Percentiles rank a stretch among this genome's conserved stretches.
These are phyloP conservation scores for Cremastinae sp. DNA, from an alignment of 2,888 invertebrate species.

Conservation along the genomic window DNA sequence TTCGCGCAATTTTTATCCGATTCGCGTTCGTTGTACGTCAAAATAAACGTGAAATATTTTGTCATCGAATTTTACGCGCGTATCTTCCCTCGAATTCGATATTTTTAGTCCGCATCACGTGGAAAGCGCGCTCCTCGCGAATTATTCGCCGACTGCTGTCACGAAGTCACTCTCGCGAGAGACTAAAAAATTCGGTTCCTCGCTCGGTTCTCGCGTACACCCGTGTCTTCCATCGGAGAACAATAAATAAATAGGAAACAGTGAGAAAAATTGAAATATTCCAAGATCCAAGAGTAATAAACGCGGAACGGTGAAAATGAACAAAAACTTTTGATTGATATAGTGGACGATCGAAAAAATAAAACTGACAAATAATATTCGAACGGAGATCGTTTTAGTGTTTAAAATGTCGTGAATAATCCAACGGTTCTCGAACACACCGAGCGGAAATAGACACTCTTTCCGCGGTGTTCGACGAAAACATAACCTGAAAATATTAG, in stretches of 20 bases:
- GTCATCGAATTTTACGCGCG: constrained; percentile 17
- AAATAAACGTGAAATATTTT: constrained; percentile 9
- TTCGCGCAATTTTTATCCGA: too few species aligned
- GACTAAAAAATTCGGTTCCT: constrained; percentile 5
- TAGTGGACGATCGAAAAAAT: too few species aligned
- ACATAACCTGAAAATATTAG: constrained; percentile 15
- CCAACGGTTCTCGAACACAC: too few species aligned
- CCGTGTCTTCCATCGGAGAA: neutral
- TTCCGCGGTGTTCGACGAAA: constrained; percentile 4
- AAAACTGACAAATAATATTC: too few species aligned
- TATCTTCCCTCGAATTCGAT: neutral
- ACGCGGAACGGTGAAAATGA: too few species aligned
- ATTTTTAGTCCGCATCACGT: constrained; percentile 40
- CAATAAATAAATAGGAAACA: neutral
- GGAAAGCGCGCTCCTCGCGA: constrained; percentile 39
- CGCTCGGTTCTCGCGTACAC: neutral
- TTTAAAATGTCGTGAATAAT: constrained; percentile 18
- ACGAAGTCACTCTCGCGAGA: constrained; percentile 27
- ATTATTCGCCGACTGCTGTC: constrained; percentile 40
- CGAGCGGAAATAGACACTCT: neutral
- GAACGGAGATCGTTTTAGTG: neutral
- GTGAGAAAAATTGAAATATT: neutral
- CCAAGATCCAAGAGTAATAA: neutral
- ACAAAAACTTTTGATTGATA: too few species aligned
- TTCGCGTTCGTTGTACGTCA: neutral